Evolutionary conservation across 2,113 vertebrate genomes (phyloP).

Genomic region (Ailuropoda melanoleuca): DNA sequence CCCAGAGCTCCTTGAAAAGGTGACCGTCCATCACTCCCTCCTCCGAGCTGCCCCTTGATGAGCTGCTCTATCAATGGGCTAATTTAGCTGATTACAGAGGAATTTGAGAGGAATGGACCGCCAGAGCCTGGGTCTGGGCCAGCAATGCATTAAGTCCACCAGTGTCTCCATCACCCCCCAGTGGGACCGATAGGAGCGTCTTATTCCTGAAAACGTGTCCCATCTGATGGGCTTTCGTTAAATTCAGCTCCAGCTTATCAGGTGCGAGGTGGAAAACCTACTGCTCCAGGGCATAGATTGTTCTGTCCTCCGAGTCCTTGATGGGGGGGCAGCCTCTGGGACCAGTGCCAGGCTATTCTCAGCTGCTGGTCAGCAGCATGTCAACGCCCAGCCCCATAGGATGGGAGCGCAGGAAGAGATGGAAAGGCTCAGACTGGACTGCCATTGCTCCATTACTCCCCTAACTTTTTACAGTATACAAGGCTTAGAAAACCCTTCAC

Average conservation of each 20-base stretch:
- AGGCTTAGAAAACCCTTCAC: not conserved
- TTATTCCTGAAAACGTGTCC: constrained; percentile 59
- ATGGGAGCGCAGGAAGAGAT: not conserved
- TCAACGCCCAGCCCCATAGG: not conserved
- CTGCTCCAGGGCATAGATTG: not conserved
- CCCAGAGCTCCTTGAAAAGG: constrained; percentile 73
- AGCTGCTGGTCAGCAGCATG: not conserved
- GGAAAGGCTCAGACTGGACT: not conserved
- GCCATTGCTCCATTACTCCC: not conserved
- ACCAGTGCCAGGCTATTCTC: constrained; percentile 61
- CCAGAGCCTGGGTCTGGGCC: constrained; percentile 72
- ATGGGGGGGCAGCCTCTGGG: not conserved
- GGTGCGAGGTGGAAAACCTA: constrained; percentile 64
- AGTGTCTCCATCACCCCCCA: constrained; percentile 53
- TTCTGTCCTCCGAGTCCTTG: constrained; percentile 55
- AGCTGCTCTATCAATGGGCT: constrained; percentile 72
- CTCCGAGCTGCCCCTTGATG: constrained; percentile 50
- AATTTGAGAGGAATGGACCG: constrained; percentile 67
- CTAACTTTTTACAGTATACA: not conserved
- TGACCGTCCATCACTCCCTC: constrained; percentile 76
- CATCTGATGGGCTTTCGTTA: constrained; percentile 59
- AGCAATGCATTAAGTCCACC: constrained; percentile 71
- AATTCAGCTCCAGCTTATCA: constrained; percentile 72
- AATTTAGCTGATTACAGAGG: constrained; percentile 81
- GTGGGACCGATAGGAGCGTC: constrained; percentile 50